A percentile compares a stretch with the other conserved stretches of the same genome.
Evolutionary conservation across 2,888 invertebrate genomes (phyloP).

Genomic region (Adelognathus sp.): DNA sequence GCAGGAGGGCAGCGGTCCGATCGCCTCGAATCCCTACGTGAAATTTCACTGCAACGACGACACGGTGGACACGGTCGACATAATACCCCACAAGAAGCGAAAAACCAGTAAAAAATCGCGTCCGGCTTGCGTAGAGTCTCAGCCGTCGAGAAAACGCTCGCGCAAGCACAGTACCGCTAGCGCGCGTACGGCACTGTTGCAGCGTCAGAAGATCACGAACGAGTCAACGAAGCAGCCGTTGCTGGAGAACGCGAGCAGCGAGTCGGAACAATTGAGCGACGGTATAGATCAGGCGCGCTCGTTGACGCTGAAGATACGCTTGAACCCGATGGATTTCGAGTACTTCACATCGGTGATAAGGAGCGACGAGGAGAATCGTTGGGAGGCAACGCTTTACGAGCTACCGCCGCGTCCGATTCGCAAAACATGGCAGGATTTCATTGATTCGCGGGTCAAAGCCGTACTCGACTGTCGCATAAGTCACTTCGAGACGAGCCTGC

Average conservation of each 20-base stretch:
- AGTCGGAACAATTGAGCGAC: slow-evolving; percentile 75
- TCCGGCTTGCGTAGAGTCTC: background rate
- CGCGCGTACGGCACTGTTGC: slow-evolving; percentile 17
- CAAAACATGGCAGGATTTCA: slow-evolving; percentile 83
- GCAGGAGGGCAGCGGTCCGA: slow-evolving; percentile 19
- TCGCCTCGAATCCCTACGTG: slow-evolving; percentile 71
- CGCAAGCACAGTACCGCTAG: slow-evolving; percentile 37
- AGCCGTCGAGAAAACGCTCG: slow-evolving; percentile 35
- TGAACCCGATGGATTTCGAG: slow-evolving; percentile 85
- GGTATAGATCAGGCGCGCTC: slow-evolving; percentile 83
- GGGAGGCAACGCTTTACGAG: slow-evolving; percentile 79
- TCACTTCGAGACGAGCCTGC: slow-evolving; percentile 83
- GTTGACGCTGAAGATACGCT: slow-evolving; percentile 82
- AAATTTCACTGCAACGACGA: slow-evolving; percentile 74
- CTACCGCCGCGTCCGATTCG: slow-evolving; percentile 75
- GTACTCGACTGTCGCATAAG: slow-evolving; percentile 83
- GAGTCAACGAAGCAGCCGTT: slow-evolving; percentile 55
- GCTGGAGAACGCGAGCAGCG: slow-evolving; percentile 71
- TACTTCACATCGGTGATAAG: slow-evolving; percentile 83
- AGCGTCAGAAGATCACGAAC: slow-evolving; percentile 41
- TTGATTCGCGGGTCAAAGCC: slow-evolving; percentile 82
- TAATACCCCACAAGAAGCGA: slow-evolving; percentile 72
- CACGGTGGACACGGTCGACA: slow-evolving; percentile 74
- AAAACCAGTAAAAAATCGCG: slow-evolving; percentile 57
- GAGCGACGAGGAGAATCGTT: slow-evolving; percentile 81